Percentiles rank a stretch among this genome's conserved stretches.
Evolutionary conservation across 2,113 vertebrate genomes (phyloP).

Genomic region (Rhinopomastus cyanomelas): DNA sequence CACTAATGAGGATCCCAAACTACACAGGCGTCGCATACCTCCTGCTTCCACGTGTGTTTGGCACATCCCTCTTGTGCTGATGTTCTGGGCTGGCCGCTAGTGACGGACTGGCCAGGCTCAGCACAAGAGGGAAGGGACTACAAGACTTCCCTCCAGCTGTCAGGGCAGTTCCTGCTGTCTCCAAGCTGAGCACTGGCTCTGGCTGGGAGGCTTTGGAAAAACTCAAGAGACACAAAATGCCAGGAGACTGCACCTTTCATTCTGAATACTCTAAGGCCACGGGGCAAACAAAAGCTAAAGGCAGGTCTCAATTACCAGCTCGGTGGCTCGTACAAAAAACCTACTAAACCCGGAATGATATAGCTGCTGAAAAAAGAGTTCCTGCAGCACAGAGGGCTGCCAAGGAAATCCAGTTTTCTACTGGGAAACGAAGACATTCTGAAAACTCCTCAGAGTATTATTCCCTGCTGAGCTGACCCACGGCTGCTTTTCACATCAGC

Average conservation of each 20-base stretch:
- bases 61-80: background rate
- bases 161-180: background rate
- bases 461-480: background rate
- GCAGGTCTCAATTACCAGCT: background rate
- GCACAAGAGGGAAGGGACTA: background rate
- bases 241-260: background rate
- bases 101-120: background rate
- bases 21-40: background rate
- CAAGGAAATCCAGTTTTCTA: slow-evolving; percentile 20
- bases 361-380: background rate
- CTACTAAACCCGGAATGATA: background rate
- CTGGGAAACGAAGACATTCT: slow-evolving; percentile 30
- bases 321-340: slow-evolving; percentile 17
- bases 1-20: background rate
- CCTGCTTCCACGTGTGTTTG: background rate
- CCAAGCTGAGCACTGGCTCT: background rate
- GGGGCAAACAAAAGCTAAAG: background rate
- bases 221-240: background rate
- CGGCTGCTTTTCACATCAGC: slow-evolving; percentile 26
- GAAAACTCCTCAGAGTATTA: slow-evolving; percentile 15
- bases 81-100: background rate
- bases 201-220: background rate
- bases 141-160: background rate
- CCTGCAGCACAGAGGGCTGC: background rate
- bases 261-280: background rate